A percentile compares a stretch with the other conserved stretches of the same genome.
Evolutionary conservation across 2,113 vertebrate species (phyloP).

Genomic region (Neofelis nebulosa): DNA sequence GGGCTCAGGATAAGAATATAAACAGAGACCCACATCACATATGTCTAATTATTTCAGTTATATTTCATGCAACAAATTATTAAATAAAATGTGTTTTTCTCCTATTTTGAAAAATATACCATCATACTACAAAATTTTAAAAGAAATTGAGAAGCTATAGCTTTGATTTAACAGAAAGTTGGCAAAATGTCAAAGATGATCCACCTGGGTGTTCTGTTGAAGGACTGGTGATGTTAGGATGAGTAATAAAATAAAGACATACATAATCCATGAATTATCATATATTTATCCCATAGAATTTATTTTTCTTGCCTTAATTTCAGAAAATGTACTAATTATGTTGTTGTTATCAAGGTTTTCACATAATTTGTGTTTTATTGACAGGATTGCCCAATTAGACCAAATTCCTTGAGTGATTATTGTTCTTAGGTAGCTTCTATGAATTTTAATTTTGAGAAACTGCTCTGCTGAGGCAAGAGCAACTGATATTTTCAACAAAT

Average conservation of each 20-base stretch:
- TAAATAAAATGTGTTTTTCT: background rate
- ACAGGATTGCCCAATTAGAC: slow-evolving; percentile 21
- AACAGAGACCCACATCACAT: background rate
- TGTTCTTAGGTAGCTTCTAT: slow-evolving; percentile 17
- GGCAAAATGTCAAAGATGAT: background rate
- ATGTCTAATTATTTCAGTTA: background rate
- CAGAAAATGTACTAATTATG: slow-evolving; percentile 42
- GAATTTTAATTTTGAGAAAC: slow-evolving; percentile 55
- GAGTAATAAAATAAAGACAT: slow-evolving; percentile 16
- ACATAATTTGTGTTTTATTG: slow-evolving; percentile 43
- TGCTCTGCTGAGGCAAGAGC: background rate
- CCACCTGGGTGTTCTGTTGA: background rate
- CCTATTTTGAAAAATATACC: slow-evolving; percentile 13
- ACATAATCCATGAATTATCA: slow-evolving; percentile 13
- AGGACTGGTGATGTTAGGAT: background rate
- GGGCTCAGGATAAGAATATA: background rate
- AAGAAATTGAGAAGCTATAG: background rate
- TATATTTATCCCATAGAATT: slow-evolving; percentile 24
- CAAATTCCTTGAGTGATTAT: slow-evolving; percentile 30
- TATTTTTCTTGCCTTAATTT: slow-evolving; percentile 40
- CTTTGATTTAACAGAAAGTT: slow-evolving; percentile 38
- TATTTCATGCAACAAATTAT: background rate
- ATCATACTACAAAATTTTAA: background rate
- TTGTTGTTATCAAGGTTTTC: background rate
- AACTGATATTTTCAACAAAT: slow-evolving; percentile 34